These are phyloP conservation scores for Heliconius sara DNA, from an alignment of 2,888 invertebrate genomes.

Conservation along the genomic window DNA sequence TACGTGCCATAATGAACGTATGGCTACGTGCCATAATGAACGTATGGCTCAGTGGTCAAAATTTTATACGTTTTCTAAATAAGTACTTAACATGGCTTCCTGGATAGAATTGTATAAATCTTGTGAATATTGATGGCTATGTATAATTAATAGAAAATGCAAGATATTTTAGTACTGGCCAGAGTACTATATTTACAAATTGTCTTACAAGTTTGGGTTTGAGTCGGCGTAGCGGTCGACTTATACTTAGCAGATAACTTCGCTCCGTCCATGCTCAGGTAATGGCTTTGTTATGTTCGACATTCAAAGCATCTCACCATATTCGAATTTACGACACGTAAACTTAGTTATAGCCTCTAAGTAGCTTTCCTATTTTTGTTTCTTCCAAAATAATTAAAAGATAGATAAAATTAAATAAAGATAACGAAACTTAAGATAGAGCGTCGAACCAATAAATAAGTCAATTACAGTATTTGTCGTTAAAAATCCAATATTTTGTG, in stretches of 20 bases:
- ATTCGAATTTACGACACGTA: conserved; percentile 7
- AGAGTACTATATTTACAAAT: neutral
- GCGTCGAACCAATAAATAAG: too few species aligned
- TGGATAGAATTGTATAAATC: too few species aligned
- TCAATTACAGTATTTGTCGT: too few species aligned
- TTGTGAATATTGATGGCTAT: too few species aligned
- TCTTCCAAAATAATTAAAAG: neutral
- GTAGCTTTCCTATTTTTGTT: neutral
- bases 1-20: too few species aligned
- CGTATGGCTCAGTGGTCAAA: too few species aligned
- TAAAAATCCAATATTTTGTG: too few species aligned
- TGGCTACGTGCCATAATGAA: too few species aligned
- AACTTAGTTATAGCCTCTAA: neutral
- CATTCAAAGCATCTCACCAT: conserved; percentile 10
- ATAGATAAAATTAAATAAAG: neutral
- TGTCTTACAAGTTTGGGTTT: conserved; percentile 24
- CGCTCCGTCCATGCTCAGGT: conserved; percentile 34
- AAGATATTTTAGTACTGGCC: neutral
- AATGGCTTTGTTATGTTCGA: conserved; percentile 44
- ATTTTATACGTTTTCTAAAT: too few species aligned
- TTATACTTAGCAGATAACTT: conserved; percentile 42
- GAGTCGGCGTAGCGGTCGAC: conserved; percentile 23
- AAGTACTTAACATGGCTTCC: too few species aligned
- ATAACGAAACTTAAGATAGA: neutral
- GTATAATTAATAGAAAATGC: neutral